phyloP scores from a whole-genome alignment of 2,797 vertebrate species.

The Coendou prehensilis region DNA sequence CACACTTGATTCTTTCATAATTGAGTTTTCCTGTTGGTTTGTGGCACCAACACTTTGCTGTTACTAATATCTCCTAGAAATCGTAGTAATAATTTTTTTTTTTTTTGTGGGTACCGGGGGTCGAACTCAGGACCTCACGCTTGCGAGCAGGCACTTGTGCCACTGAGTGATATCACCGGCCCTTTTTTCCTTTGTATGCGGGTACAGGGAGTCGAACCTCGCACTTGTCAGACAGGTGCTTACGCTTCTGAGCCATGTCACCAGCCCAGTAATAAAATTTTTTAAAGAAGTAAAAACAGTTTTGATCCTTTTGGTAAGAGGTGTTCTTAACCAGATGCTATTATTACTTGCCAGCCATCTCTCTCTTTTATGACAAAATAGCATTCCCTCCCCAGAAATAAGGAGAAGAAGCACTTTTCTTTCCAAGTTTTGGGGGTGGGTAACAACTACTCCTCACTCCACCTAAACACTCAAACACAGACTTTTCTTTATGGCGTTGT shows the following conservation, averaged over 20 bases:
- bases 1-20: background rate
- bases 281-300: conserved; percentile 32
- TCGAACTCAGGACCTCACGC: no score
- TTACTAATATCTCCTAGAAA: conserved; percentile 18
- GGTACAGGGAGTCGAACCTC: no score
- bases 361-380: background rate
- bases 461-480: background rate
- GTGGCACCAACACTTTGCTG: background rate
- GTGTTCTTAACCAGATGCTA: background rate
- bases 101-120: no score
- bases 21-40: background rate
- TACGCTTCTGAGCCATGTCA: no score
- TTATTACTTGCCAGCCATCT: background rate
- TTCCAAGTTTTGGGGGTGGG: background rate
- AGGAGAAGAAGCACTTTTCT: background rate
- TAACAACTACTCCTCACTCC: background rate
- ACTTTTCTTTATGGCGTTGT: background rate
- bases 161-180: no score
- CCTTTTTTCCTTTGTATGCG: no score
- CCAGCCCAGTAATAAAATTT: background rate
- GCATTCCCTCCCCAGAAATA: background rate
- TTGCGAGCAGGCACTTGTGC: no score
- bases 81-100: background rate
- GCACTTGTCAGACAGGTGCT: no score
- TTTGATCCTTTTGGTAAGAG: background rate